Conservation (phyloP, 2,888 invertebrate species). For the Phania funesta region DNA sequence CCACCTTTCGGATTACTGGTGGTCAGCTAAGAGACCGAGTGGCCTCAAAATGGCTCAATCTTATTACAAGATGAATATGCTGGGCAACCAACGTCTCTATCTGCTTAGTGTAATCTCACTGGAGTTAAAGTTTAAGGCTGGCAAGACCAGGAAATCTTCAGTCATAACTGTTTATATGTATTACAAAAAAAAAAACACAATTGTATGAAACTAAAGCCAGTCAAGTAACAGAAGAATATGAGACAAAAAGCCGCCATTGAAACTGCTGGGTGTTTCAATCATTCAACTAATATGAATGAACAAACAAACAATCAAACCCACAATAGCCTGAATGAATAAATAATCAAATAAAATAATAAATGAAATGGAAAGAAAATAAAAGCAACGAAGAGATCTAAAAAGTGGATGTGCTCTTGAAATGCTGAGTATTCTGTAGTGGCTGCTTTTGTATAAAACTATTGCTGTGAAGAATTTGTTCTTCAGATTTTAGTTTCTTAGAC, state of each 20-base stretch:
- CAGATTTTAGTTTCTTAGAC: neutral
- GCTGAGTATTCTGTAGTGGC: neutral
- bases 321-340: neutral
- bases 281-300: neutral
- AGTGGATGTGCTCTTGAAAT: slow-evolving; percentile 8
- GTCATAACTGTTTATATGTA: too few species aligned
- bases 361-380: neutral
- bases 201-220: neutral
- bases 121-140: too few species aligned
- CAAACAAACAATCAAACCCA: neutral
- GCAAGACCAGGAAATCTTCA: too few species aligned
- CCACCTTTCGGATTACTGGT: too few species aligned
- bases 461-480: neutral
- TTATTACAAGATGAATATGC: too few species aligned
- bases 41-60: too few species aligned
- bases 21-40: too few species aligned
- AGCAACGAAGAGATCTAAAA: neutral
- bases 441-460: neutral
- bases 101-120: too few species aligned
- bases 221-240: too few species aligned
- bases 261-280: neutral
- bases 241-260: too few species aligned
- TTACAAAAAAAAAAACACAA: neutral
- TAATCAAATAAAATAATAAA: slow-evolving; percentile 2
- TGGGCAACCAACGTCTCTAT: too few species aligned